Evolutionary conservation across 2,113 vertebrate genomes (phyloP), one percentile per base, ranked within the genome.

Genomic region (Oplegnathus fasciatus): DNA sequence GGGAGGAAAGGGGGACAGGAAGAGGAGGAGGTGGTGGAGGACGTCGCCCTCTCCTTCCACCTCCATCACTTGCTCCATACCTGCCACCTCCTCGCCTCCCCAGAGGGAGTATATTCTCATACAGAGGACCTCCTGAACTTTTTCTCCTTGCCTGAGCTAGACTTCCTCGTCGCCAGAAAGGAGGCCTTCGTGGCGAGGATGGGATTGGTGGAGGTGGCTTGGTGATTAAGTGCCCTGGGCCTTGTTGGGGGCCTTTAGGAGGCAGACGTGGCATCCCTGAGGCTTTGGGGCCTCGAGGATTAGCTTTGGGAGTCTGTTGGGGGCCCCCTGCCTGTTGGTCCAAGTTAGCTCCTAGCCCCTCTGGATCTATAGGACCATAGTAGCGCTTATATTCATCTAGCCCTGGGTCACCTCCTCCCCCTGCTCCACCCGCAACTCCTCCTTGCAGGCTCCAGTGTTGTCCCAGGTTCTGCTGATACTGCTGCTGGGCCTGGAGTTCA

Each of bases 331-430:
- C 78, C 64, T 95, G 95, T 64, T 94, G 92, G 1, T 96, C 95
- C 1, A 84, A 88, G 86, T 86, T 94, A 30, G 91, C 84, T 42
- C 95, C 96, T 22, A 98, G 87, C 48, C 97, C 97, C 88, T 97
- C 97, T 5, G 97, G 97, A 90, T 98, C 97, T 75, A 98, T 98
- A 32, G 97, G 97, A 58, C 97, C 97, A 68, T 98, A 98, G 88
- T 98, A 98, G 50, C 96, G 96, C 86, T 97, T 97, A 90, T 97
- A 98, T 88, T 97, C 97, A 89, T 98, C 97, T 5, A 97, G 91
- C 61, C 96, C 90, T 3, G 88, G 86, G 48, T 94, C 95, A n/a
- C 84, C 91, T 8, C 65, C 93, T 15, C 61, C 90, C 9, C 87
- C 84, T 30, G 71, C 78, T 78, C 74, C 87, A 34, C 80, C 60